Base-by-base conservation (phyloP, 1,140 invertebrate genomes). In the Zaprionus camerounensis region DNA sequence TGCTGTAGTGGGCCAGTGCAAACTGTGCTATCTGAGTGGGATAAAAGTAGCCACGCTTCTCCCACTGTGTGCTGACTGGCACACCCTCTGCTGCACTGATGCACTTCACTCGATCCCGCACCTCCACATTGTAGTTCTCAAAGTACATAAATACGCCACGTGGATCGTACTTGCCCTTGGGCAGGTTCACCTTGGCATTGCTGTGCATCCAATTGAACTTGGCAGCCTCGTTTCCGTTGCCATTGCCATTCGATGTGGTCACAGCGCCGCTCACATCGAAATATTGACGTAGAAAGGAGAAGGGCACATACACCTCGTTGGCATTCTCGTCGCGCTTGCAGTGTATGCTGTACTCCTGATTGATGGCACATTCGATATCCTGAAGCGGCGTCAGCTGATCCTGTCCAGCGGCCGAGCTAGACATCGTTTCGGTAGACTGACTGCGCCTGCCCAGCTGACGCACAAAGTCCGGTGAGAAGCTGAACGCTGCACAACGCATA, bases 21-120 rank as follows among this genome's bases (percentile, higher is more conserved):
- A 98, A 99, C 93, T 99, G 99, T 5, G 98, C 98, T 76, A 99
- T 99, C 94, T 99, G 99, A 2, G 99, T 99, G 0, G 99, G 98
- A 94, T 99, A 99, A 92, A 96, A 98, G 93, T 99, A 99, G 0
- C 98, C 98, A 55, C 95, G 95, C 24, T 96, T 96, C 72, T 98
- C 97, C 98, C 98, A 99, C 91, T 99, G 98, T 0, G 96, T 98
- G 2, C 98, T 98, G 41, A 99, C 95, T 1, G 98, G 98, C 9
- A 99, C 98, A 67, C 97, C 98, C 91, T 98, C 97, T 13, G 95
- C 95, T 0, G 96, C 98, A 93, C 97, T 98, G 76, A 99, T 96
- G 92, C 98, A 99, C 94, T 99, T 99, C 0, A 99, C 98, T 56
- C 98, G 94, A 82, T 99, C 98, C 44, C 99, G 94, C 1, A 94